Base-by-base conservation (phyloP, 2,797 vertebrate genomes). In the Spinibarbus caldwelli region DNA sequence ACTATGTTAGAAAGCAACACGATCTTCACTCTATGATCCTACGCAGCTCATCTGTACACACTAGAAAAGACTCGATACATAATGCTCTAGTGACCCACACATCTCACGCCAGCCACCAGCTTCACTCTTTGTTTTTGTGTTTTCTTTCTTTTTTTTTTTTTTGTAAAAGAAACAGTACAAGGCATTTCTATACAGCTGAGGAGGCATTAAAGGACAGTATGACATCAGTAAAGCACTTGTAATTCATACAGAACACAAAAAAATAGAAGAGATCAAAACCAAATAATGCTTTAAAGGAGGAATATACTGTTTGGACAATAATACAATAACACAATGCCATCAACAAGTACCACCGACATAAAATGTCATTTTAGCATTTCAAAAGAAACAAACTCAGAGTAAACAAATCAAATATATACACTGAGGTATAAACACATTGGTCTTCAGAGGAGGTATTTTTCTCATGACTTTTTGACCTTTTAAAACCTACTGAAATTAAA, bases 401-500 rank as follows among this genome's bases (percentile, higher is more conserved):
- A 96, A 96, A 97, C 95, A 96, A 95, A 96, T 94, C 90, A 92
- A 93, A 95, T 96, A 96, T 96, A 94, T 95, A 96, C 91, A 96
- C 94, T 97, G 97, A 99, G 97, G 97, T 98, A 98, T 98, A 95
- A 97, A 97, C 96, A 97, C 96, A 97, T 97, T 97, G 96, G 96
- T 98, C 96, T 96, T 96, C 95, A 91, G 94, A 95, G 96, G 97
- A 97, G 97, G 97, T 97, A 97, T 83, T 80, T 89, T 94, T 76
- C 84, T 93, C 93, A 93, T 82, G 86, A 88, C 90, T 89, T 91
- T 90, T 92, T 92, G 86, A 93, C 90, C 90, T 91, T 94, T 92
- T 92, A 52, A 91, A 91, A 92, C 89, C 54, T 47, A 64, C 14
- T 78, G 87, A 92, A 91, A 89, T 85, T 91, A 86, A 57, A 88